Evolutionary conservation across 2,888 invertebrate genomes (phyloP), one percentile per base, ranked within the genome.

Genomic region (Urechis unicinctus): DNA sequence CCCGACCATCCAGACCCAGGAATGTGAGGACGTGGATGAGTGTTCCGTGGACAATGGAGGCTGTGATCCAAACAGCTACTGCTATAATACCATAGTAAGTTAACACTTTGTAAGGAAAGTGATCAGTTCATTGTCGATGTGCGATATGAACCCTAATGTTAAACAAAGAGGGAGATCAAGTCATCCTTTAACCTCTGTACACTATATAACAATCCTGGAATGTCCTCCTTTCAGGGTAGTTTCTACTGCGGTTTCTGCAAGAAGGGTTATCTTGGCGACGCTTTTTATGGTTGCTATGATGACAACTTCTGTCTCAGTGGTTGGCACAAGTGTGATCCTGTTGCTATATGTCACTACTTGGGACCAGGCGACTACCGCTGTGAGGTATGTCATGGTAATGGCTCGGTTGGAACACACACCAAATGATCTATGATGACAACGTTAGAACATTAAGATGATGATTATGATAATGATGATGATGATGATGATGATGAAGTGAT

Each of bases 41-140:
- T 70, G 69, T 55, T 57, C 59, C 13, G 29, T 53, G 0, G 59
- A 69, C 44, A 66, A 69, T 56, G 68, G 68, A 2, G 68, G 68
- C 9, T 71, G 71, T 65, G 68, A 70, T 52, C 28, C 59, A 0
- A 61, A 67, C 43, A 59, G 68, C 43, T 61, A 62, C 30, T 71
- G 71, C 60, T 52, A 61, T 17, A 70, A 71, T 55, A 69, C 69
- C n/a, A 52, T 60, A 22, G 70, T 70, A 61, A 60, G 69, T 61
- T 22, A 17, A 36, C n/a, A n/a, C n/a, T n/a, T n/a, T n/a, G n/a
- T n/a, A n/a, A n/a, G n/a, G n/a, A n/a, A n/a, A n/a, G n/a, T n/a
- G n/a, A n/a, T n/a, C n/a, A n/a, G n/a, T n/a, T n/a, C n/a, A n/a
- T n/a, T n/a, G n/a, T n/a, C n/a, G n/a, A n/a, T n/a, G n/a, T n/a